These are phyloP conservation scores for Pogonocherus hispidulus DNA, from an alignment of 2,888 invertebrate genomes.

Conservation along the genomic window DNA sequence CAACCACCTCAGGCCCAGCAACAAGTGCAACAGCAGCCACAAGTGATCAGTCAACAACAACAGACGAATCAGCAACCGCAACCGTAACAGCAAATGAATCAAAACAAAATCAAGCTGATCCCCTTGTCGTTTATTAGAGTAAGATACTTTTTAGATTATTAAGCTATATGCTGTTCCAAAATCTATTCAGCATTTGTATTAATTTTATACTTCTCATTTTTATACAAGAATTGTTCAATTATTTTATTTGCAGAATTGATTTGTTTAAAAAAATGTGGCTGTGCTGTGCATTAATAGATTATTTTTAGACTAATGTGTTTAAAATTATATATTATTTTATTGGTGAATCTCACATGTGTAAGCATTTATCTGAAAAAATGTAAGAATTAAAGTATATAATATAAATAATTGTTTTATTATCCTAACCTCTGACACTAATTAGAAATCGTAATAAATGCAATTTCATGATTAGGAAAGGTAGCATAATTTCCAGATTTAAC, in stretches of 20 bases:
- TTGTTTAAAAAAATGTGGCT: conserved; percentile 6
- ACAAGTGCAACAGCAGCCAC: conserved; percentile 37
- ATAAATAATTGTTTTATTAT: no score
- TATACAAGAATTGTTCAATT: background rate
- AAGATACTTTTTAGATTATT: background rate
- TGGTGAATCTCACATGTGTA: background rate
- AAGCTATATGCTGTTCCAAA: conserved; percentile 1
- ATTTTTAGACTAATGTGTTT: background rate
- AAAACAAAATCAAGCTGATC: conserved; percentile 12
- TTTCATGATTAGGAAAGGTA: no score
- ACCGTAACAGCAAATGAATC: background rate
- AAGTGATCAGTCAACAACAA: conserved; percentile 27
- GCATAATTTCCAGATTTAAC: no score
- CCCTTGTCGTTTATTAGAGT: background rate
- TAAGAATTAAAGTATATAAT: conserved; percentile 8
- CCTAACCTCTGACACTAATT: no score
- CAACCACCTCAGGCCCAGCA: conserved; percentile 51
- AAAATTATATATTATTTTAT: background rate
- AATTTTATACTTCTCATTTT: no score
- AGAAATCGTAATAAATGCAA: no score
- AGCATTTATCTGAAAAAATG: background rate
- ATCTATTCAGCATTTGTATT: conserved; percentile 9
- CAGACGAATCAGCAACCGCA: conserved; percentile 17
- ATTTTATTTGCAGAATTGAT: background rate
- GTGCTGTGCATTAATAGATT: background rate